Evolutionary conservation across 1,140 invertebrate species (phyloP), one percentile per base, ranked within the genome.

Genomic region (Elymnias hypermnestra): DNA sequence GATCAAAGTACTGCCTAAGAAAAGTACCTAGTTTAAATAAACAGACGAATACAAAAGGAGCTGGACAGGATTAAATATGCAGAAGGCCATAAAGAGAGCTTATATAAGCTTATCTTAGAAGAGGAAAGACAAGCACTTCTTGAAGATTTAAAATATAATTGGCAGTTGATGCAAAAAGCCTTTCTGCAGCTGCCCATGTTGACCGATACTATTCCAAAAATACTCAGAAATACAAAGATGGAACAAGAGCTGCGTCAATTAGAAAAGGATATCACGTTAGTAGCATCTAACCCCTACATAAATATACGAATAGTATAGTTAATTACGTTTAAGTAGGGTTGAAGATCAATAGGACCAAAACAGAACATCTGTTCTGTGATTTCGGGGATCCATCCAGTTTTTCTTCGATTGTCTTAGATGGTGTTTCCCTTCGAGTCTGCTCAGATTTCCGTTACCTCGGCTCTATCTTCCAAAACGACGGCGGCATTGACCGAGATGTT

Each of bases 241-340:
- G 95, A 97, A 78, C 86, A 90, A 9, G 90, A 93, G 54, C 85
- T 97, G 57, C 90, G 90, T 14, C 90, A 94, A 61, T 70, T 97
- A 8, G 95, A 97, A 82, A 94, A 94, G 78, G 94, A 97, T 65
- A 96, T 97, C 61, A 89, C 92, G 49, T 58, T 93, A 13, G 83
- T 97, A 4, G 94, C 97, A 79, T 90, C 90, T 31, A 93, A 96
- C 87, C 91, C 91, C 29, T 89, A 91, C 45, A 95, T 96, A 94
- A 57, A 88, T 93, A 38, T 90, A 88, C 60, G 76, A 88, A 19
- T 65, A 26, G 25, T 75, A n/a, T n/a, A n/a, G n/a, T n/a, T n/a
- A n/a, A n/a, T n/a, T n/a, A n/a, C n/a, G n/a, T n/a, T n/a, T n/a
- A n/a, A n/a, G n/a, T n/a, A n/a, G n/a, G n/a, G n/a, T n/a, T n/a